These are phyloP conservation scores for Sturnira hondurensis DNA, from an alignment of 2,113 vertebrate genomes.

Conservation along the genomic window DNA sequence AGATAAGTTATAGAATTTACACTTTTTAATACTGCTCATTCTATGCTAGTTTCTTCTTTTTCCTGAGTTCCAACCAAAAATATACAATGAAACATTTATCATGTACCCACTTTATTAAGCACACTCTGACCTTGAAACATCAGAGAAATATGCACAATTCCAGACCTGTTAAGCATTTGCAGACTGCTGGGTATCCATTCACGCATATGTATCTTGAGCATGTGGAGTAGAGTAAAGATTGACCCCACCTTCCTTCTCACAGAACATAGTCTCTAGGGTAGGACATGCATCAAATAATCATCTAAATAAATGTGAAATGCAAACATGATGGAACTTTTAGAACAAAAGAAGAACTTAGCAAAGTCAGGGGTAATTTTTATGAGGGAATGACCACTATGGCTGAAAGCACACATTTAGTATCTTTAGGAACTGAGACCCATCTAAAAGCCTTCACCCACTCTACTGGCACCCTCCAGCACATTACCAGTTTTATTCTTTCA, in stretches of 20 bases:
- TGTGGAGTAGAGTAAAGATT: neutral
- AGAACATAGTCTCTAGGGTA: neutral
- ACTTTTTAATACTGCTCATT: neutral
- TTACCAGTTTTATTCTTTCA: neutral
- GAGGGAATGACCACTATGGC: neutral
- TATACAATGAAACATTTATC: neutral
- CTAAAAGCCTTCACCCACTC: neutral
- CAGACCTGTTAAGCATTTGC: neutral
- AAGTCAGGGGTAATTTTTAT: neutral
- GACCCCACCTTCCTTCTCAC: neutral
- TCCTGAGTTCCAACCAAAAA: neutral
- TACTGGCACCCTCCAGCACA: neutral
- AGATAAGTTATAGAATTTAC: neutral
- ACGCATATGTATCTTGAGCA: neutral
- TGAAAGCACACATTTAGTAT: neutral
- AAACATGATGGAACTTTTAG: neutral
- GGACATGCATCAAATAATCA: neutral
- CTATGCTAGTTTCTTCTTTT: neutral
- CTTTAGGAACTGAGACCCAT: neutral
- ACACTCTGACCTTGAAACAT: neutral
- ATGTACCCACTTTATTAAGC: neutral
- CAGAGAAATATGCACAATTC: neutral
- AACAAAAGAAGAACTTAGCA: neutral
- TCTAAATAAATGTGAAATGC: neutral
- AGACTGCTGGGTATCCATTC: neutral